Evolutionary conservation across 2,797 vertebrate genomes (phyloP), one percentile per base, ranked within the genome.

Genomic region (Scolopax rusticola): DNA sequence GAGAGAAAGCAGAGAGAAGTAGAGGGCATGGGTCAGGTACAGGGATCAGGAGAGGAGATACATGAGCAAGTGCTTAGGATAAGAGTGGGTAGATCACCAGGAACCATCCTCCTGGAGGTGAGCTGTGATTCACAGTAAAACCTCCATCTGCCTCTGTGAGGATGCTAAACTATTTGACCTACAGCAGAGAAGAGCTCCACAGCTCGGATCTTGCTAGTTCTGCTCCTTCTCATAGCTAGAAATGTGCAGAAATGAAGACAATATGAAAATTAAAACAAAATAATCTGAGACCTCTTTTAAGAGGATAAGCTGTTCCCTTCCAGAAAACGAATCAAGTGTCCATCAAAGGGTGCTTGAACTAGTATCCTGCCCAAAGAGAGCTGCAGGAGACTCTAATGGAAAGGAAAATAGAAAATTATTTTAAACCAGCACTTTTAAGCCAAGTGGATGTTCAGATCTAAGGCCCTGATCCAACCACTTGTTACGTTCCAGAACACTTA

Each of bases 391-490:
- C 59, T 79, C 38, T 28, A 67, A 14, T 50, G 32, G 64, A 93
- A 90, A 90, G 9, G 3, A 82, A 94, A 84, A 67, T 1, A 74
- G n/a, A 83, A 82, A 57, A 71, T n/a, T 57, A 60, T 30, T 92
- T 82, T 87, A 80, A 92, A 71, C 3, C 15, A 79, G 9, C 15
- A 28, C n/a, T 92, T 89, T 64, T 38, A 77, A 80, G 28, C 10
- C 57, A 53, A 77, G n/a, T 24, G 43, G 19, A 56, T 68, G 36
- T 77, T 60, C 90, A 93, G 24, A 87, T 43, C 28, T 50, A 82
- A 75, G 41, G n/a, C 51, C n/a, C 13, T 24, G 59, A 51, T 83
- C 67, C 74, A 54, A 68, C 14, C 38, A 74, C 48, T 79, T 60
- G 38, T 43, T 40, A 1, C 0, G 1, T 76, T 70, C 48, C 11